Base-by-base conservation (phyloP, 1,140 invertebrate genomes). In the Drosophila leontia region DNA sequence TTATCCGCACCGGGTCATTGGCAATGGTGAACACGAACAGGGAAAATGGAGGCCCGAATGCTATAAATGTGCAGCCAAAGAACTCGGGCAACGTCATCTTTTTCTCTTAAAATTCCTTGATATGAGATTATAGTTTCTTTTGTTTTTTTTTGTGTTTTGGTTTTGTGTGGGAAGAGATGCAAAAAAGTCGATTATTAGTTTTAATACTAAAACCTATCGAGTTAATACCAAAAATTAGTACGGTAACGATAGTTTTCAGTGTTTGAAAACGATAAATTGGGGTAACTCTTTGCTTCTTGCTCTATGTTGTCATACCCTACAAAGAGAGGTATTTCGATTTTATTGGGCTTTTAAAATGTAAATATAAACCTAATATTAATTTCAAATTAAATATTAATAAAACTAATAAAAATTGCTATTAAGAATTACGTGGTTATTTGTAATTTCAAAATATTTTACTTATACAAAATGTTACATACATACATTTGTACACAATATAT, bases 1-100 rank as follows among this genome's bases (percentile, higher is more conserved):
- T 99, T 44, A 99, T 97, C 79, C 97, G 94, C 29, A 99, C 96
- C 6, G 98, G 98, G 93, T 99, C 98, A 81, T 96, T 95, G 19
- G 97, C 97, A 75, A 99, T 96, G 17, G 98, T 99, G 72, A 99
- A 95, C 7, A 96, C 93, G 92, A 99, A 99, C 95, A 99, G 96
- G 11, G 96, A 95, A 45, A 98, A 93, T 5, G 98, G 96, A 51
- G 98, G 96, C 0, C 98, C 98, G 93, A 99, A 99, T 1, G 98
- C 97, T 65, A 99, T 94, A 72, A 98, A 95, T 29, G 97, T 95
- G 94, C 98, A 99, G 53, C 98, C 98, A 93, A 98, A 97, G 94
- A 99, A 99, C 93, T 99, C 98, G 90, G 96, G 95, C 61, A 98
- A 93, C 79, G 98, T 98, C 98, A 99, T 99, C 68, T 71, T 81